phyloP scores from a whole-genome alignment of 2,113 vertebrate species.

The Pseudorhombus dupliciocellatus region DNA sequence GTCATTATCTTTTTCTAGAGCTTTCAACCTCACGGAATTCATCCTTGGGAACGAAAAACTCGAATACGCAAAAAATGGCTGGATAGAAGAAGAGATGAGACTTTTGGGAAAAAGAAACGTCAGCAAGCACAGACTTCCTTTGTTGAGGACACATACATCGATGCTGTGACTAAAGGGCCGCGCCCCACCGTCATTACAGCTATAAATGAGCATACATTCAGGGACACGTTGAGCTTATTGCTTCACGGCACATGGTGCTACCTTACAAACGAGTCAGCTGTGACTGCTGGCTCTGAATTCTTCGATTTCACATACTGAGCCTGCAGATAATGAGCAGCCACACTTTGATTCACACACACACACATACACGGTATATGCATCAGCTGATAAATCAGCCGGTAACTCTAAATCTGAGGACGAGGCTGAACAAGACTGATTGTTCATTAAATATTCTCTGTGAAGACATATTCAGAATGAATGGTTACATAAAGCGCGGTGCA shows the following conservation, averaged over 20 bases:
- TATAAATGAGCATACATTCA: slow-evolving; percentile 34
- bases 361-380: slow-evolving; percentile 8
- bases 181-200: slow-evolving; percentile 24
- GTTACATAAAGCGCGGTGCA: no score
- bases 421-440: not conserved
- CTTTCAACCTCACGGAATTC: no score
- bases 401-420: not conserved
- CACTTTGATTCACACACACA: no score
- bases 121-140: not conserved
- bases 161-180: slow-evolving; percentile 5
- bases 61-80: no score
- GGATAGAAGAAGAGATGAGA: no score
- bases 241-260: slow-evolving; percentile 6
- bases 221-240: slow-evolving; percentile 24
- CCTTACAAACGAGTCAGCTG: not conserved
- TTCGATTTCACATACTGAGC: slow-evolving; percentile 7
- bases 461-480: not conserved
- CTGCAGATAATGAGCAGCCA: no score
- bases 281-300: slow-evolving; percentile 17
- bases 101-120: no score
- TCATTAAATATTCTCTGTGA: not conserved
- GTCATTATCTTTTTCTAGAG: no score
- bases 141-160: not conserved
- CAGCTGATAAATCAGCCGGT: slow-evolving; percentile 30
- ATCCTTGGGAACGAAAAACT: no score